phyloP scores from a whole-genome alignment of 2,888 invertebrate species.

The Platycheirus rosarum region DNA sequence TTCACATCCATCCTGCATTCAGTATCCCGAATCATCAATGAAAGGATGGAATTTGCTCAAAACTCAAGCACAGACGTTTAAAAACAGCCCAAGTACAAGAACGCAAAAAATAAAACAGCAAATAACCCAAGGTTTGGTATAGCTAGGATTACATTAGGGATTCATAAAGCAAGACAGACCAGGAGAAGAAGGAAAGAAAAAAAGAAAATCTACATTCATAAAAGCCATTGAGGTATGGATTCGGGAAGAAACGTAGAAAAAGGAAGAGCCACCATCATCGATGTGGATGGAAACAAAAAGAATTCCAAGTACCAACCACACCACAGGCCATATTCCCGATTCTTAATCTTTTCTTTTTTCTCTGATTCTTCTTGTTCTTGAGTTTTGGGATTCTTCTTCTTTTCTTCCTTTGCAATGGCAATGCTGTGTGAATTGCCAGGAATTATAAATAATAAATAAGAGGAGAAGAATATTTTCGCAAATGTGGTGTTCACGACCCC shows the following conservation, averaged over 20 bases:
- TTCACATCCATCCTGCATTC: constrained; percentile 8
- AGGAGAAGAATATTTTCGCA: constrained; percentile 57
- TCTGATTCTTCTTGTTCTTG: constrained; percentile 12
- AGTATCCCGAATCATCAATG: constrained; percentile 53
- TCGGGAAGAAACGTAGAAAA: constrained; percentile 1
- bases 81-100: constrained; percentile 5
- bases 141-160: constrained; percentile 54
- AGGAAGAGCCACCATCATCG: constrained; percentile 35
- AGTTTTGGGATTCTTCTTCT: constrained; percentile 22
- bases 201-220: neutral
- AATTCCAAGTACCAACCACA: constrained; percentile 47
- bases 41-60: constrained; percentile 63
- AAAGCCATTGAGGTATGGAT: neutral
- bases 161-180: constrained; percentile 29
- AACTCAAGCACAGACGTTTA: constrained; percentile 6
- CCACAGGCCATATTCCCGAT: constrained; percentile 35
- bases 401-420: constrained; percentile 23
- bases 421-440: constrained; percentile 63
- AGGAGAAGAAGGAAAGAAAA: neutral
- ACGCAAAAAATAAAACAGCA: constrained; percentile 20
- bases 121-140: constrained; percentile 33
- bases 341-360: constrained; percentile 31
- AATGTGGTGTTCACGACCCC: constrained; percentile 74
- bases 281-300: constrained; percentile 14
- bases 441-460: constrained; percentile 63